Conservation (phyloP, 2,113 vertebrate species). For the Shinisaurus crocodilurus region DNA sequence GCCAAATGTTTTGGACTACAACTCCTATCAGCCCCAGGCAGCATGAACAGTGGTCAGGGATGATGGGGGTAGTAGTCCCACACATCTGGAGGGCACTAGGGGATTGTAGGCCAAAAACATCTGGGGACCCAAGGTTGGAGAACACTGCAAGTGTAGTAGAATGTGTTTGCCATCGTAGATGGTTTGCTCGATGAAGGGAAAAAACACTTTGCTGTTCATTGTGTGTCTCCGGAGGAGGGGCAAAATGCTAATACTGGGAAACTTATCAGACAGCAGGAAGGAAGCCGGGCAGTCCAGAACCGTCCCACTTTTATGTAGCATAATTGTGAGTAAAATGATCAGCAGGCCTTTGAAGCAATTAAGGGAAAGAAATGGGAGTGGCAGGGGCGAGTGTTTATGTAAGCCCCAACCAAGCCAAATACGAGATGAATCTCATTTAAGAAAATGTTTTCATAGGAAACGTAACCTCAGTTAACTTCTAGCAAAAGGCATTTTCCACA, state of each 20-base stretch:
- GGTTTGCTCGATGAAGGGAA: background rate
- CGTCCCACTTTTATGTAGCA: background rate
- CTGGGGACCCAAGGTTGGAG: no score
- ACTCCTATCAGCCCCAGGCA: no score
- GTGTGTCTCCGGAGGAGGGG: no score
- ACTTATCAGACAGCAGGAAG: background rate
- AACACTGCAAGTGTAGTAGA: no score
- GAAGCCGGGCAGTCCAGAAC: background rate
- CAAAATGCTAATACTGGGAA: background rate
- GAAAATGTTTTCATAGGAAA: conserved; percentile 25
- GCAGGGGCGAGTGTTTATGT: background rate
- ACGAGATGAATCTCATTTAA: conserved; percentile 27
- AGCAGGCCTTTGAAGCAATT: conserved; percentile 18
- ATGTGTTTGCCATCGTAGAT: background rate
- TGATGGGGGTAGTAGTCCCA: no score
- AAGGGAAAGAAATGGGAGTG: background rate
- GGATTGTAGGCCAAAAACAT: no score
- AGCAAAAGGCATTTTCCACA: background rate
- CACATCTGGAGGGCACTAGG: no score
- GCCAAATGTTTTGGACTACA: no score
- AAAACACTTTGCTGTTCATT: background rate
- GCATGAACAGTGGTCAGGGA: no score
- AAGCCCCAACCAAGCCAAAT: conserved; percentile 6
- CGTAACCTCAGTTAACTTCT: conserved; percentile 15
- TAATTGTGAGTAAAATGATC: conserved; percentile 11